Evolutionary conservation across 2,113 vertebrate genomes (phyloP).

Genomic region (Rhadina sibilatrix): DNA sequence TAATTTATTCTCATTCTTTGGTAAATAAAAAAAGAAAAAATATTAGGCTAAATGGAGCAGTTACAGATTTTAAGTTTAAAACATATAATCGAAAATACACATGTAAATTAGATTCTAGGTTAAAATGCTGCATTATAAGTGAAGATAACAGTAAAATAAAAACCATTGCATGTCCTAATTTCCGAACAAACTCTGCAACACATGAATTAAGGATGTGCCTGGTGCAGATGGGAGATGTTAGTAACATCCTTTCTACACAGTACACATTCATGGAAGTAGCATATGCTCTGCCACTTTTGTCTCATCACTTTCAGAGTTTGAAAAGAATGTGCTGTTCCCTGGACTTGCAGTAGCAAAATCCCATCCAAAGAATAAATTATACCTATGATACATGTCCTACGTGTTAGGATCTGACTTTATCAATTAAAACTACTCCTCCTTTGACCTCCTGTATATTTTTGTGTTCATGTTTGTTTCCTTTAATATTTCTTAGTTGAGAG

Average conservation of each 20-base stretch:
- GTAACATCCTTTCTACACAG: constrained; percentile 46
- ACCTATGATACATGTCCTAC: background rate
- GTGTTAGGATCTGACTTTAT: background rate
- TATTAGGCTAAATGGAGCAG: background rate
- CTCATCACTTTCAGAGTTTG: constrained; percentile 19
- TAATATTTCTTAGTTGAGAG: background rate
- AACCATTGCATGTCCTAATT: constrained; percentile 41
- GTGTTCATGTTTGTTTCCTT: background rate
- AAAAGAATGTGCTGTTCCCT: constrained; percentile 36
- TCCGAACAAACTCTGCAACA: constrained; percentile 17
- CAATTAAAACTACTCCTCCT: background rate
- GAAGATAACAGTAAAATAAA: background rate
- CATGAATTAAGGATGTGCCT: constrained; percentile 63
- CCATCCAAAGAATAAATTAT: background rate
- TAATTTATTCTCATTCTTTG: background rate
- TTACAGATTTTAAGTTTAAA: background rate
- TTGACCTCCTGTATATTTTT: background rate
- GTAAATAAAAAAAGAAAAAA: background rate
- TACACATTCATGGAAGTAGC: constrained; percentile 16
- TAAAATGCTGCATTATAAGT: background rate
- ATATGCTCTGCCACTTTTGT: constrained; percentile 56
- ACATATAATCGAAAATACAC: background rate
- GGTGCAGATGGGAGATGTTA: constrained; percentile 65
- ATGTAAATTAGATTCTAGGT: background rate
- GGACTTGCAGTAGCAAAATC: constrained; percentile 2